A percentile compares a stretch with the other conserved stretches of the same genome.
phyloP scores from a whole-genome alignment of 2,797 vertebrate species.

The Tapera naevia region DNA sequence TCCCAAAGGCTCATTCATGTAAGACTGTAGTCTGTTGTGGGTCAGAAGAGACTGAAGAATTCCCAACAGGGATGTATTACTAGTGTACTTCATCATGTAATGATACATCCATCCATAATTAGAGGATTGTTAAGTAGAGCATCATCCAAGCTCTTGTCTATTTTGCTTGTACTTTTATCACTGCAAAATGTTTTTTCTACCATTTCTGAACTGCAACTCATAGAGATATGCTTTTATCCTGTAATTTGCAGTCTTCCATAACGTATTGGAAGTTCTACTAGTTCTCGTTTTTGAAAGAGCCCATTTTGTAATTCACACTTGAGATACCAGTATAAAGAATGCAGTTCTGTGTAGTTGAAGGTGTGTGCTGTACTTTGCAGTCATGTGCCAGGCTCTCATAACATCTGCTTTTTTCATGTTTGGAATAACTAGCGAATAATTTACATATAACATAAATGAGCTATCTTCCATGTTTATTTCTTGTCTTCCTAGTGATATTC shows the following conservation, averaged over 20 bases:
- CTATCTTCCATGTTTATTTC: background rate
- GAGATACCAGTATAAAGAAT: constrained; percentile 1
- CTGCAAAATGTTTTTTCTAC: constrained; percentile 32
- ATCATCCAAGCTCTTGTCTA: constrained; percentile 47
- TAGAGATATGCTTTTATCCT: background rate
- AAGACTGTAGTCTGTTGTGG: constrained; percentile 43
- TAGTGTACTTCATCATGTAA: constrained; percentile 46
- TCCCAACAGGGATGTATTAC: constrained; percentile 57
- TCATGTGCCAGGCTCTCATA: constrained; percentile 47
- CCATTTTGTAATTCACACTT: constrained; percentile 1
- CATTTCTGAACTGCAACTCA: constrained; percentile 27
- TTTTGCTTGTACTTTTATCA: constrained; percentile 43
- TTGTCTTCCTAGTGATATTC: constrained; percentile 81
- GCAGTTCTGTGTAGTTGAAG: background rate
- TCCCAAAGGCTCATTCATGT: constrained; percentile 49
- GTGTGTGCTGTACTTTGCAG: constrained; percentile 2
- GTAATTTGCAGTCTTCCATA: constrained; percentile 21
- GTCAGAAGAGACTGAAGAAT: constrained; percentile 35
- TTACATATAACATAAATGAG: background rate
- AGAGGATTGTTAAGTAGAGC: constrained; percentile 43
- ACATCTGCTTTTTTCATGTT: constrained; percentile 46
- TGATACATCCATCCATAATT: constrained; percentile 59
- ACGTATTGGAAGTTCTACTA: constrained; percentile 16
- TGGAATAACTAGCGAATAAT: background rate
- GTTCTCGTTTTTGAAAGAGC: constrained; percentile 21